phyloP scores from a whole-genome alignment of 2,888 invertebrate genomes.

The Entomobrya proxima region DNA sequence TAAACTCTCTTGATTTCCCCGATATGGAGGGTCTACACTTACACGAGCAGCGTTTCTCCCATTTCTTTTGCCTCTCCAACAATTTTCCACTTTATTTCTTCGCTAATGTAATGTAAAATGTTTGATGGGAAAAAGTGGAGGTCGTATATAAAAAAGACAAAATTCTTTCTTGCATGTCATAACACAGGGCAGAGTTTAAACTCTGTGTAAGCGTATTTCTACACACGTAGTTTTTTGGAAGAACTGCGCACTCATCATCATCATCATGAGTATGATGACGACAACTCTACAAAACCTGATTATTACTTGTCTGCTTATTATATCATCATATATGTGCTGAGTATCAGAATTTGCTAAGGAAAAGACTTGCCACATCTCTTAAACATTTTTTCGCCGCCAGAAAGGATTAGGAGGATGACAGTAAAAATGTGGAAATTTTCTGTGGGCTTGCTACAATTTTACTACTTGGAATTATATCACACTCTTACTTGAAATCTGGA shows the following conservation, averaged over 20 bases:
- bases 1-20: constrained; percentile 26
- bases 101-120: constrained; percentile 32
- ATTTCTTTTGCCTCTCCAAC: constrained; percentile 4
- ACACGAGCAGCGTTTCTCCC: background rate
- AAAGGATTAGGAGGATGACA: constrained; percentile 40
- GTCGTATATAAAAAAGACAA: background rate
- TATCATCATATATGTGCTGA: constrained; percentile 52
- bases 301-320: too few species aligned
- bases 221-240: too few species aligned
- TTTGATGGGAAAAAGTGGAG: constrained; percentile 8
- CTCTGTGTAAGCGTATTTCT: too few species aligned
- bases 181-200: too few species aligned
- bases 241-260: too few species aligned
- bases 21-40: constrained; percentile 14
- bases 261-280: too few species aligned
- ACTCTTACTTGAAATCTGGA: too few species aligned
- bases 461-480: too few species aligned
- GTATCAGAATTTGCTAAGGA: background rate
- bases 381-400: constrained; percentile 51
- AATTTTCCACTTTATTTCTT: constrained; percentile 49
- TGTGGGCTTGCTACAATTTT: background rate
- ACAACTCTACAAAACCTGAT: too few species aligned
- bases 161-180: background rate
- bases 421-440: constrained; percentile 5
- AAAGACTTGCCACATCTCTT: background rate